These are phyloP conservation scores for Nemotelus nigrinus DNA, from an alignment of 2,888 invertebrate genomes.

Conservation along the genomic window DNA sequence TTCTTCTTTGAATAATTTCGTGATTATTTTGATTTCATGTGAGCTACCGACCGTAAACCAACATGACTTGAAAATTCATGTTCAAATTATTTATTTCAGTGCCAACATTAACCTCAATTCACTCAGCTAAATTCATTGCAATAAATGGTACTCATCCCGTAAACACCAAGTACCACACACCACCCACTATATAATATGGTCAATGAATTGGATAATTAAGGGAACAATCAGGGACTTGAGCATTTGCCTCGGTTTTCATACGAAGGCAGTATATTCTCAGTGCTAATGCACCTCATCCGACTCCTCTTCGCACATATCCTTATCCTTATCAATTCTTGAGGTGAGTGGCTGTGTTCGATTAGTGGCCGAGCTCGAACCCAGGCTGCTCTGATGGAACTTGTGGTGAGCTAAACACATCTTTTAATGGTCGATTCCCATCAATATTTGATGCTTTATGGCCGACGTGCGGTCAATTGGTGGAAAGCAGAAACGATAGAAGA, in stretches of 20 bases:
- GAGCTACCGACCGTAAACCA: too few species aligned
- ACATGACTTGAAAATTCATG: too few species aligned
- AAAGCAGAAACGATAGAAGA: too few species aligned
- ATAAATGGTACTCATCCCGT: conserved; percentile 5
- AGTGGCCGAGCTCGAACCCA: not conserved
- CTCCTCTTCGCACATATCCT: conserved; percentile 2
- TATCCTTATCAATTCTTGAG: conserved; percentile 14
- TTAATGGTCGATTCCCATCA: conserved; percentile 35
- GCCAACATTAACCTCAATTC: conserved; percentile 17
- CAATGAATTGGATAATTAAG: conserved; percentile 41
- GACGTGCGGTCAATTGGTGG: conserved; percentile 6
- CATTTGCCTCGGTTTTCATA: too few species aligned
- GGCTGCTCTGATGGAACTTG: conserved; percentile 5
- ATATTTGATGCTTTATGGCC: conserved; percentile 39
- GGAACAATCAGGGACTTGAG: conserved; percentile 25
- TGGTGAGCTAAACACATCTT: conserved; percentile 33
- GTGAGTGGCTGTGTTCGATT: conserved; percentile 27
- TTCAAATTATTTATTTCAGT: conserved; percentile 25
- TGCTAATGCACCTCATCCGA: not conserved
- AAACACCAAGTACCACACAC: not conserved
- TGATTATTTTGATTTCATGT: too few species aligned
- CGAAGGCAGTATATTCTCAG: not conserved
- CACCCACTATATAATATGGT: conserved; percentile 21
- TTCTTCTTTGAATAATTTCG: too few species aligned
- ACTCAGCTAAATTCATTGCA: conserved; percentile 7